phyloP scores from a whole-genome alignment of 2,113 vertebrate genomes.

The Geococcyx californianus region DNA sequence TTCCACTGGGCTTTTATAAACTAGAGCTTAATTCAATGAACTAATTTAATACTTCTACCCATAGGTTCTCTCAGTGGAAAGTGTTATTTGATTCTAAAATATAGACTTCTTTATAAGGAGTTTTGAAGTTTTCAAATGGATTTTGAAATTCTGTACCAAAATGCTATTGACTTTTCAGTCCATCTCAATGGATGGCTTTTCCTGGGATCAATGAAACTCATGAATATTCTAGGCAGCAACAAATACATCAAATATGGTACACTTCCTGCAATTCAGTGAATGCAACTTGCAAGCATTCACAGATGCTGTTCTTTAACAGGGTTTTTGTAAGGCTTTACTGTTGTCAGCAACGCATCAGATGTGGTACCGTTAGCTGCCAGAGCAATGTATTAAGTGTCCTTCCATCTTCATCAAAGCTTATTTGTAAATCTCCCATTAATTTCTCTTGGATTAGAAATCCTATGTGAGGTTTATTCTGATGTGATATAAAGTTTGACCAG shows the following conservation, averaged over 20 bases:
- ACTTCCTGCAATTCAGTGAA: conserved; percentile 34
- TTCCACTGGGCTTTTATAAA: background rate
- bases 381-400: background rate
- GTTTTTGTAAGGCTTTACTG: conserved; percentile 17
- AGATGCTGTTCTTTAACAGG: conserved; percentile 17
- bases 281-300: background rate
- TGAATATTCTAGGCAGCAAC: conserved; percentile 38
- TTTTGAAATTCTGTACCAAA: background rate
- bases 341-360: conserved; percentile 11
- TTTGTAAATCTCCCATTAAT: background rate
- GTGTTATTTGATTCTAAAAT: background rate
- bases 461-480: background rate
- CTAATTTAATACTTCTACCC: background rate
- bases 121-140: background rate
- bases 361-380: background rate
- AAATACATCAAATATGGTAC: background rate
- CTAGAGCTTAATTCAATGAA: background rate
- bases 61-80: background rate
- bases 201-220: background rate
- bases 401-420: background rate
- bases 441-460: background rate
- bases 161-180: background rate
- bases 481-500: background rate
- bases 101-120: background rate
- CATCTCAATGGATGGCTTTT: background rate